Evolutionary conservation across 1,140 invertebrate genomes (phyloP), one percentile per base, ranked within the genome.

Genomic region (Mamestra configurata): DNA sequence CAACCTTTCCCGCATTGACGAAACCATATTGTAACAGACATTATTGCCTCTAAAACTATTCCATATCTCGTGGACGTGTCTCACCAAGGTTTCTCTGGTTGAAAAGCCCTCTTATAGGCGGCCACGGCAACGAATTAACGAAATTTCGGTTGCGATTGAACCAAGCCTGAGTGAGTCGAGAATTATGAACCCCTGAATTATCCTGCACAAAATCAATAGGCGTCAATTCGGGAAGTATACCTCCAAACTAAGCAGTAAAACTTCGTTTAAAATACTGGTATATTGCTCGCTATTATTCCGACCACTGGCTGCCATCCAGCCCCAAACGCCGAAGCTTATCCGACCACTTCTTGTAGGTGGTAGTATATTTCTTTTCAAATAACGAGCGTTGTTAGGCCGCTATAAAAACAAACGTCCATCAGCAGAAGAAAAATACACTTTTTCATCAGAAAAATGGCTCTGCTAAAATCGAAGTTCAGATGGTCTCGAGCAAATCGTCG

Each of bases 241-340:
- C 7, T 55, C 15, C n/a, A 5, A 4, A 22, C 18, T 55, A 55
- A n/a, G 51, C 7, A 55, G 51, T 20, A 55, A 55, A 20, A 55
- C 51, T 20, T 55, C 51, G 18, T 10, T 22, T n/a, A n/a, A n/a
- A n/a, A n/a, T n/a, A n/a, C n/a, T n/a, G n/a, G n/a, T n/a, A n/a
- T n/a, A n/a, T n/a, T n/a, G n/a, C n/a, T n/a, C n/a, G n/a, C n/a
- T n/a, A n/a, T n/a, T n/a, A n/a, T n/a, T n/a, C n/a, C n/a, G 51
- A 27, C 51, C 71, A 57, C n/a, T 37, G 51, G 71, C 24, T 31
- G 24, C n/a, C 61, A 79, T 79, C 79, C 79, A 79, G n/a, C 79
- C 57, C 70, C 78, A 73, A 73, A 79, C 46, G 40, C 24, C 55
- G n/a, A 57, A 55, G 22, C 27, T 46, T 13, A 71, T 79, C 10